phyloP scores from a whole-genome alignment of 2,888 invertebrate genomes.

The Macrostomum cliftonense region DNA sequence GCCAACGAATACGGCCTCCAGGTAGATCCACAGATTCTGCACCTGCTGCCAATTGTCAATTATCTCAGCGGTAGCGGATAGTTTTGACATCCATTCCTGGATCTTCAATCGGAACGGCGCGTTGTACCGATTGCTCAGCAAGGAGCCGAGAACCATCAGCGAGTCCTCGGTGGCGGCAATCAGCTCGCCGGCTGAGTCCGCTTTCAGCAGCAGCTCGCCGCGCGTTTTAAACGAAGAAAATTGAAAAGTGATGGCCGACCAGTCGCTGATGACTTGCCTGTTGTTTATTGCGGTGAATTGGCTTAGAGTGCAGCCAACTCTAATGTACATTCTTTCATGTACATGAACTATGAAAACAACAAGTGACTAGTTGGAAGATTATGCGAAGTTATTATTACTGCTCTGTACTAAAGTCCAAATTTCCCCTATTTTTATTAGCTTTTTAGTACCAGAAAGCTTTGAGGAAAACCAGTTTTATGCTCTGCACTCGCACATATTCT shows the following conservation, averaged over 20 bases:
- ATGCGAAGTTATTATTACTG: not conserved
- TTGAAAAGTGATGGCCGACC: conserved; percentile 68
- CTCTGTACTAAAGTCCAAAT: not conserved
- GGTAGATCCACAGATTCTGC: conserved; percentile 93
- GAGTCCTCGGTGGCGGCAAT: conserved; percentile 85
- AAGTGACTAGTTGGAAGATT: too few relatives aligned
- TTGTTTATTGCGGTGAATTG: not conserved
- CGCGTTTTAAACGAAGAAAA: conserved; percentile 84
- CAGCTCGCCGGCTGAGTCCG: conserved; percentile 84
- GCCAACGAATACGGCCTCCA: conserved; percentile 91
- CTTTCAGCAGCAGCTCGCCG: conserved; percentile 73
- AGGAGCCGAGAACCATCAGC: conserved; percentile 75
- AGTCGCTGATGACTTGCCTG: conserved; percentile 75
- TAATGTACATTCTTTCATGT: too few relatives aligned
- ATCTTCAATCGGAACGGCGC: conserved; percentile 89
- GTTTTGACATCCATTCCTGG: conserved; percentile 79
- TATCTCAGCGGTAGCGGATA: conserved; percentile 87
- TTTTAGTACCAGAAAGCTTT: too few relatives aligned
- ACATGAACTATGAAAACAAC: too few relatives aligned
- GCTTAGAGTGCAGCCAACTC: too few relatives aligned
- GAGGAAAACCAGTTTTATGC: too few relatives aligned
- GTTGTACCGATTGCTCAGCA: conserved; percentile 83
- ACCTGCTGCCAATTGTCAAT: conserved; percentile 87
- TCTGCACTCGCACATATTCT: too few relatives aligned
- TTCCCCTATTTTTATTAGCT: not conserved